Base-by-base conservation (phyloP, 1,140 invertebrate species). In the Euglossa dilemma region DNA sequence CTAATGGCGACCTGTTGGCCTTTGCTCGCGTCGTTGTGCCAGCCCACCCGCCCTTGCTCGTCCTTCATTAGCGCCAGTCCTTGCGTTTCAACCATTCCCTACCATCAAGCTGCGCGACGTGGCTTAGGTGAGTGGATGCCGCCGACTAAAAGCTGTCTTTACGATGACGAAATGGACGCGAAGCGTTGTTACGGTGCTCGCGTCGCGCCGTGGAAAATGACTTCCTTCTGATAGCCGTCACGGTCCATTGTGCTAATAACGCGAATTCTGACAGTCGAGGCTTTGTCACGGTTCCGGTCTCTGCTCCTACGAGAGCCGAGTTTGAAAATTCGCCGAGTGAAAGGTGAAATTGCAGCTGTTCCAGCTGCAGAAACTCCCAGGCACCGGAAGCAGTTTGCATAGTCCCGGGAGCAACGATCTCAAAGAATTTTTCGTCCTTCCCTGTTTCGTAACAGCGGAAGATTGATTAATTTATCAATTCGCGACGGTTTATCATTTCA, bases 1-100 rank as follows among this genome's bases (percentile, higher is more conserved):
- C 89, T 91, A 91, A 92, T 92, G 91, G 90, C 90, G 90, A 91
- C 90, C 90, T 91, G 90, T 91, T 92, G 90, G 90, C 89, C 87
- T 91, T 89, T 91, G 90, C 90, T 79, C 87, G 89, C 87, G 88
- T 87, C 88, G 85, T 90, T 86, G 84, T 73, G 54, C 75, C 64
- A 52, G 73, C 78, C 85, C 67, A 74, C 20, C 87, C 59, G 14
- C 82, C 70, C 63, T 87, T 71, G 85, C 78, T 87, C 85, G 90
- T 88, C 90, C 90, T 92, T 91, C 90, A 91, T 91, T 92, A 92
- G 90, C 83, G 85, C 78, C 63, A 90, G 88, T 88, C 90, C 84
- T 87, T 87, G 70, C 83, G 79, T 88, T 88, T 76, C 80, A 85
- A 83, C 72, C 80, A 71, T 71, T 67, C 80, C 59, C 77, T 52